These are phyloP conservation scores for Peromyscus aztecus DNA, from an alignment of 2,797 vertebrate genomes.

Conservation along the genomic window DNA sequence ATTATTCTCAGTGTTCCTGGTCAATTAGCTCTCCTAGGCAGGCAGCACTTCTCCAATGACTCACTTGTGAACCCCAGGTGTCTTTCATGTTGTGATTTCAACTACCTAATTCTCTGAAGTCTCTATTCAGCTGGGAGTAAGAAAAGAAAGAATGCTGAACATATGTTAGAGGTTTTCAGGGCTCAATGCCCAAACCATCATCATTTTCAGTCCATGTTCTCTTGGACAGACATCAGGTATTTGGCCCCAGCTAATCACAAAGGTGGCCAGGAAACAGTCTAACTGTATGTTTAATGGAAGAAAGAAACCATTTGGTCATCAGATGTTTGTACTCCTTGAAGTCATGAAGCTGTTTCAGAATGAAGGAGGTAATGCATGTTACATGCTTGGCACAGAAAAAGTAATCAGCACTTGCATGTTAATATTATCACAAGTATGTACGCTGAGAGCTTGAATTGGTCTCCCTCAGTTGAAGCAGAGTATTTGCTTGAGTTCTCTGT, in stretches of 20 bases:
- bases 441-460: slow-evolving; percentile 7
- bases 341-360: slow-evolving; percentile 33
- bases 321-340: slow-evolving; percentile 20
- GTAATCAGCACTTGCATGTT: background rate
- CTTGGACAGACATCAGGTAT: slow-evolving; percentile 46
- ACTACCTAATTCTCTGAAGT: slow-evolving; percentile 32
- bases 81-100: slow-evolving; percentile 62
- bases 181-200: background rate
- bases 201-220: slow-evolving; percentile 44
- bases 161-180: slow-evolving; percentile 34
- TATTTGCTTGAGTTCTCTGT: slow-evolving; percentile 12
- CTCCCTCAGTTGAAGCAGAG: background rate
- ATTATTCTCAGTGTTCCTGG: background rate
- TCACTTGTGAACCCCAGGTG: background rate
- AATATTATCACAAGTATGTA: background rate
- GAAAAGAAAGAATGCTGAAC: background rate
- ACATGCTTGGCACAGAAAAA: slow-evolving; percentile 4
- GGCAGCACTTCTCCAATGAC: background rate
- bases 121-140: slow-evolving; percentile 11
- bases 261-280: slow-evolving; percentile 39
- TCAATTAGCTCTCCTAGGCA: background rate
- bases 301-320: slow-evolving; percentile 46
- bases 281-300: background rate
- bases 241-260: slow-evolving; percentile 24
- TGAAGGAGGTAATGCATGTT: slow-evolving; percentile 19